Evolutionary conservation across 37 sponge, comb jelly and placozoan species (phyloP).

Genomic region (Amphimedon queenslandica): DNA sequence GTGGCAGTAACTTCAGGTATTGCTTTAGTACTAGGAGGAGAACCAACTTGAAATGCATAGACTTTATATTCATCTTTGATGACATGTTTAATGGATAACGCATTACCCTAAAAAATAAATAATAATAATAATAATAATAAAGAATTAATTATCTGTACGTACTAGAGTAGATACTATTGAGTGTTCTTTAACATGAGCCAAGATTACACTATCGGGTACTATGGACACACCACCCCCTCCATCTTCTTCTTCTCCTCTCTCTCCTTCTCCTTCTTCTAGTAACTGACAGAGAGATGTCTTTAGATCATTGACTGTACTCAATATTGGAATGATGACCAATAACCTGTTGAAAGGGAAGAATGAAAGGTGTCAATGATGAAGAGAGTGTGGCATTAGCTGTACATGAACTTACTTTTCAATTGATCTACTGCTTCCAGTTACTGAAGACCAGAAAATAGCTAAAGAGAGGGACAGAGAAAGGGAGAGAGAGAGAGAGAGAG

Average conservation of each 20-base stretch:
- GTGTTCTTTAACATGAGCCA: not conserved
- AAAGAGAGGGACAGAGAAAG: not conserved
- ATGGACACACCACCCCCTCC: conserved; percentile 3
- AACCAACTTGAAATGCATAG: not conserved
- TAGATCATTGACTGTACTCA: not conserved
- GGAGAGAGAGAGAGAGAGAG: not conserved
- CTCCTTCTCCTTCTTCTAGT: not conserved
- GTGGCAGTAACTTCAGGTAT: not conserved
- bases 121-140: not conserved
- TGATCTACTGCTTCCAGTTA: not conserved
- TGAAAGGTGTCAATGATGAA: too few relatives aligned
- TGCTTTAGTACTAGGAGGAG: not conserved
- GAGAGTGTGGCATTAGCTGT: not conserved
- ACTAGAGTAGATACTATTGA: not conserved
- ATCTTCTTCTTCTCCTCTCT: not conserved
- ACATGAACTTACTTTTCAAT: not conserved
- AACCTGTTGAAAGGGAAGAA: not conserved
- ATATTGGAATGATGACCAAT: not conserved
- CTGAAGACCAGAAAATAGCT: not conserved
- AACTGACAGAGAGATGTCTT: not conserved
- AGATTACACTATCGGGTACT: not conserved
- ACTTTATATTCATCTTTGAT: not conserved
- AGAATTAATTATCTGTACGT: not conserved
- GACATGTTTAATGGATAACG: not conserved
- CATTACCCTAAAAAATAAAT: not conserved